Evolutionary conservation across 2,888 invertebrate genomes (phyloP), one percentile per base, ranked within the genome.

Genomic region (Oxyscelio sp.): DNA sequence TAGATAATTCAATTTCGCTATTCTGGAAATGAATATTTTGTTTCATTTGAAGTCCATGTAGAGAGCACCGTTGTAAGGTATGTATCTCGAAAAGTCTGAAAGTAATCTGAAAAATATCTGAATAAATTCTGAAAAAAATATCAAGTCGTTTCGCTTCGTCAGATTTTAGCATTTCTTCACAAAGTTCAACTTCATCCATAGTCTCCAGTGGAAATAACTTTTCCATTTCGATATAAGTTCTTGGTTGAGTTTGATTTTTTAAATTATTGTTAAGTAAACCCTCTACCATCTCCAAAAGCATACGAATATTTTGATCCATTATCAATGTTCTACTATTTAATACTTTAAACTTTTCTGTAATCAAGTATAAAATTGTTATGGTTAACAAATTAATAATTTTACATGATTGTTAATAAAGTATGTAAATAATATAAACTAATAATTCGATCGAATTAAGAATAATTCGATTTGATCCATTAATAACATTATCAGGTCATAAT

Each of bases 271-370:
- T n/a, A 17, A 15, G 11, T 9, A 21, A 34, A 22, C 21, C 40
- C 15, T 61, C 59, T 19, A 61, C 21, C 38, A 61, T 38, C 11
- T 61, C 59, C 24, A 61, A 11, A 21, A 40, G 13, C 17, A 24
- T 61, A 9, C 59, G 40, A 6, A 43, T 27, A 24, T 61, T 61
- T 43, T 61, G 59, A 17, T 61, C 43, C 8, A 61, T 43, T n/a
- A 61, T 61, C 17, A 61, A n/a, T 11, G 21, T 21, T 38, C 59
- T 61, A 52, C 13, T 52, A 22, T 19, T 48, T 8, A 48, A 17
- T 48, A 17, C 9, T 48, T 48, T 48, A 17, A 48, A 48, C 0
- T 17, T 17, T 4, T 48, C 48, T 48, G 48, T 17, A 48, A 48
- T 19, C 15, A 17, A 48, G 15, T 19, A 19, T 48, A 19, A 48